Conservation (phyloP, 2,797 vertebrate genomes). For the Dipus sagitta region DNA sequence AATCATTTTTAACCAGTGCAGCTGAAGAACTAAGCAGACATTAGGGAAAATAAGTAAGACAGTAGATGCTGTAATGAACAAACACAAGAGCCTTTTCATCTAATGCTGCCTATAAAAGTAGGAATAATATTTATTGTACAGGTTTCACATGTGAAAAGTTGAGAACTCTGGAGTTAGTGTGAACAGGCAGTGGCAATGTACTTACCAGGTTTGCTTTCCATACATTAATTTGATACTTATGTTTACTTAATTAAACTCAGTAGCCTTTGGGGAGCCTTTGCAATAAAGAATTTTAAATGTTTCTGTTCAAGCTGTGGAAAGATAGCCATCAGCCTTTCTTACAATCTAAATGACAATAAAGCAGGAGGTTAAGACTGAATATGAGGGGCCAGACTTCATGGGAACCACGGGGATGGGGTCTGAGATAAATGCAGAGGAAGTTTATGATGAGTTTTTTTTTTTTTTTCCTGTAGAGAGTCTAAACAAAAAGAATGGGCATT, state of each 20-base stretch:
- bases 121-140: slow-evolving; percentile 71
- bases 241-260: slow-evolving; percentile 44
- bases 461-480: not conserved
- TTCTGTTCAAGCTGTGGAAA: slow-evolving; percentile 21
- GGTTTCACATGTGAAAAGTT: not conserved
- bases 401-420: not conserved
- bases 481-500: not conserved
- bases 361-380: not conserved
- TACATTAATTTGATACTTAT: not conserved
- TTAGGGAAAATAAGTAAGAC: slow-evolving; percentile 4
- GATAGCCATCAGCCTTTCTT: not conserved
- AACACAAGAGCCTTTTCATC: not conserved
- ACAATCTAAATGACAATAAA: not conserved
- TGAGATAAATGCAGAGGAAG: not conserved
- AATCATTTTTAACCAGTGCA: slow-evolving; percentile 15
- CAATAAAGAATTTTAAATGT: slow-evolving; percentile 34
- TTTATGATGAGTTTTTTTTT: not conserved
- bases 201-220: slow-evolving; percentile 4
- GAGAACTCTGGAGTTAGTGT: slow-evolving; percentile 13
- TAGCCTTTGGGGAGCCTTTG: not conserved
- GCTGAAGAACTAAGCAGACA: slow-evolving; percentile 30
- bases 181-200: not conserved
- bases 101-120: not conserved
- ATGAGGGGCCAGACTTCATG: not conserved
- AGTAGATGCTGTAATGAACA: slow-evolving; percentile 24